Percentiles rank a stretch among this genome's conserved stretches.
Conservation (phyloP, 2,797 vertebrate species). For the Hapalemur alaotrensis region DNA sequence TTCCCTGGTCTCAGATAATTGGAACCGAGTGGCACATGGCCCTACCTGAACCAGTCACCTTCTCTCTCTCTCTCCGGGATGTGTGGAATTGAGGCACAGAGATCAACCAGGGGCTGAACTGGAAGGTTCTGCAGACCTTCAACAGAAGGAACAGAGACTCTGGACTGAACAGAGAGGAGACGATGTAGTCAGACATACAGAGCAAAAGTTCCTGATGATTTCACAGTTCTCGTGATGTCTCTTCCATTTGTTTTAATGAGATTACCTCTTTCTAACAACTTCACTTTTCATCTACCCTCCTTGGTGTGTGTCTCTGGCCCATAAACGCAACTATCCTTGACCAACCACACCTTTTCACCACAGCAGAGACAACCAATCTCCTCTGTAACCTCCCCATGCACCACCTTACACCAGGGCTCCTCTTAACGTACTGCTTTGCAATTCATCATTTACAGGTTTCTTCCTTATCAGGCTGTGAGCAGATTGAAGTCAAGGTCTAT, state of each 20-base stretch:
- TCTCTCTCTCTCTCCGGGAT: neutral
- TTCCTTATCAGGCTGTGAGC: neutral
- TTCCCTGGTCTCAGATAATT: neutral
- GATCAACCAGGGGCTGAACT: neutral
- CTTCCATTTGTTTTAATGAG: neutral
- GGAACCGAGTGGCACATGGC: neutral
- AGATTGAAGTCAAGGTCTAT: neutral
- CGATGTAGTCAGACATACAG: rapidly evolving
- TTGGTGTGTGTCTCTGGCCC: neutral
- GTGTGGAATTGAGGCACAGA: neutral
- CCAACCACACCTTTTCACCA: neutral
- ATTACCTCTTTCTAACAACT: neutral
- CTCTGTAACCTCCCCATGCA: neutral
- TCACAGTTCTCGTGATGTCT: neutral
- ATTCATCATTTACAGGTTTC: neutral
- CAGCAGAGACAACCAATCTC: neutral
- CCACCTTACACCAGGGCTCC: neutral
- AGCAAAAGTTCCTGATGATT: neutral
- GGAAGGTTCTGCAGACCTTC: neutral
- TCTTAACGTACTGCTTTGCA: neutral
- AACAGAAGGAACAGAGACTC: neutral
- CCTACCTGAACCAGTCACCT: neutral
- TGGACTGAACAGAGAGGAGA: neutral
- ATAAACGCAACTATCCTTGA: neutral
- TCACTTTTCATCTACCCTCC: neutral